A percentile compares a stretch with the other conserved stretches of the same genome.
Conservation (phyloP, 2,797 vertebrate genomes). For the Falco cherrug region DNA sequence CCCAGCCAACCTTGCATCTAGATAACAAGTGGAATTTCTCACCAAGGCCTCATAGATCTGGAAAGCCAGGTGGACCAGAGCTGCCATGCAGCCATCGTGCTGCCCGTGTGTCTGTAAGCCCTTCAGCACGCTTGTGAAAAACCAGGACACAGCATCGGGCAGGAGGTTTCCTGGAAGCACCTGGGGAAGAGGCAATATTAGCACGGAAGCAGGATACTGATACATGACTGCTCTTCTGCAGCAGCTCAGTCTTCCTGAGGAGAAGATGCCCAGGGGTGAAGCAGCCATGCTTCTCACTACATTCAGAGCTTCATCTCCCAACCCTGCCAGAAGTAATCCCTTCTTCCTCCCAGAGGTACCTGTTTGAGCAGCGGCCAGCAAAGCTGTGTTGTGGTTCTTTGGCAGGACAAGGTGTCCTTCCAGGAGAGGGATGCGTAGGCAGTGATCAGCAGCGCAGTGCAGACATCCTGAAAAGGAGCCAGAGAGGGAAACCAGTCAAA, state of each 20-base stretch:
- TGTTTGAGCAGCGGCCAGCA: constrained; percentile 95
- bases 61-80: constrained; percentile 90
- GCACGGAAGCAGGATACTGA: background rate
- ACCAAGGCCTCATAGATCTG: constrained; percentile 95
- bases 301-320: background rate
- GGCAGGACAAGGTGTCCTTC: constrained; percentile 93
- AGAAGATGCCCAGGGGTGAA: background rate
- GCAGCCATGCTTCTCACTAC: background rate
- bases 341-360: constrained; percentile 72
- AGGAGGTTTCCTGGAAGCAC: constrained; percentile 87
- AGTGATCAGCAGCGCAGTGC: constrained; percentile 87
- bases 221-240: background rate
- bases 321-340: background rate
- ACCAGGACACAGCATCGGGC: constrained; percentile 90
- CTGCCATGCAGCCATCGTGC: constrained; percentile 90
- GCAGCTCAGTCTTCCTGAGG: background rate
- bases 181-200: constrained; percentile 73
- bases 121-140: constrained; percentile 89
- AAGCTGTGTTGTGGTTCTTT: constrained; percentile 88
- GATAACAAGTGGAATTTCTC: constrained; percentile 58
- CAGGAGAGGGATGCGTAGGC: constrained; percentile 91
- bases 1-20: background rate
- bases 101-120: constrained; percentile 93
- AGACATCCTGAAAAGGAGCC: constrained; percentile 82
- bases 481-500: background rate